Evolutionary conservation across 2,113 vertebrate genomes (phyloP), one percentile per base, ranked within the genome.

Genomic region (Daphoenositta chrysoptera): DNA sequence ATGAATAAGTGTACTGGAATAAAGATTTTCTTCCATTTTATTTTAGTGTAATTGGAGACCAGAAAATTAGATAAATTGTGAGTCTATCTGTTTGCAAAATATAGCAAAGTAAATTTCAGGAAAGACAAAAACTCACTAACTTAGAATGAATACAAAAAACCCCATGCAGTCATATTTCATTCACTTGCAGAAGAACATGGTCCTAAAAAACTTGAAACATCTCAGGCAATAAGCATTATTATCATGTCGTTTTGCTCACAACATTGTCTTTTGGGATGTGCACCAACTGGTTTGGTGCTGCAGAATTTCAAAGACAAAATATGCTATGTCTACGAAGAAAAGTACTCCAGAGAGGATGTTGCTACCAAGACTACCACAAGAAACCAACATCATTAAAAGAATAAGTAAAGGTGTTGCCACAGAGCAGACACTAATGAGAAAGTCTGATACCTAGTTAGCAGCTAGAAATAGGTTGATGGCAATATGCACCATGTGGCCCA

Each of bases 151-250:
- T 53, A 75, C 23, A 89, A 73, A 75, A 31, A 23, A 4, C 35
- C 33, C 9, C 12, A 22, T 14, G 9, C 12, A 73, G 33, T 13
- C 21, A 39, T 89, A 95, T 97, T 89, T 79, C 88, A 95, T 95
- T 93, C 30, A 33, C 26, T 94, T 95, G 50, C 60, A 75, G 89
- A 91, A 85, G 61, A 94, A 91, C 69, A 83, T 70, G 30, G 79
- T 94, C 45, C 60, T 87, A 81, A 92, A 96, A 77, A 93, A 70
- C 45, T 93, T 90, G 58, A 94, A 97, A 92, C 31, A 73, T 90
- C 58, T 95, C 50, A 63, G 68, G 63, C 26, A 95, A 72, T 84
- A 97, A 92, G 65, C n/a, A 63, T 85, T 95, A 64, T 94, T 85
- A 86, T 95, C 57, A 68, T 69, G 39, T 90, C 24, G 63, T 90